Evolutionary conservation across 2,888 invertebrate species (phyloP).

Genomic region (Nezara viridula): DNA sequence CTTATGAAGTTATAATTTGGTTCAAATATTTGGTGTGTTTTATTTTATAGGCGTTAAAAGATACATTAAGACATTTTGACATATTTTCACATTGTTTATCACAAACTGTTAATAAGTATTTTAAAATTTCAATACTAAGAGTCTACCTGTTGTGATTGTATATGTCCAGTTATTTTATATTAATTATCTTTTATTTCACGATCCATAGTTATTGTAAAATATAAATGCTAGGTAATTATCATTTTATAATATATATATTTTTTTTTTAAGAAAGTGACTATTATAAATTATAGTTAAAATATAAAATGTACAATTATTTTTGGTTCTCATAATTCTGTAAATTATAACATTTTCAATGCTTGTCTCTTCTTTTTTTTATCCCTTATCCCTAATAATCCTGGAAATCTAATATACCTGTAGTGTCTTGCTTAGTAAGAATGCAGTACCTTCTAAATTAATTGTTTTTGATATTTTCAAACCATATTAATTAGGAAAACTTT

Average conservation of each 20-base stretch:
- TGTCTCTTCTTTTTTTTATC: not conserved
- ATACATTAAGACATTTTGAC: not conserved
- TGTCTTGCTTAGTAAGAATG: no score
- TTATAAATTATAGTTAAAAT: conserved; percentile 46
- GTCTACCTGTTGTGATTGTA: conserved; percentile 33
- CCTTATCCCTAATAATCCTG: not conserved
- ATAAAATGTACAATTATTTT: conserved; percentile 36
- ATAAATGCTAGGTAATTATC: conserved; percentile 43
- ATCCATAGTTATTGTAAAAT: conserved; percentile 22
- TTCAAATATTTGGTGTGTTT: conserved; percentile 25
- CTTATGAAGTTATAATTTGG: conserved; percentile 34
- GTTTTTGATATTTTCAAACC: no score
- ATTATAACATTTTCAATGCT: conserved; percentile 48
- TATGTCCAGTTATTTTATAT: conserved; percentile 38
- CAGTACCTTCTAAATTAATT: no score
- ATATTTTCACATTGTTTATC: conserved; percentile 16
- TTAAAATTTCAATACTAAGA: conserved; percentile 12
- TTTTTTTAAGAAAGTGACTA: conserved; percentile 30
- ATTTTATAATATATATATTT: conserved; percentile 22
- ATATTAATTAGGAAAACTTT: no score
- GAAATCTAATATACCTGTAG: not conserved
- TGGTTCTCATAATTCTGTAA: conserved; percentile 27
- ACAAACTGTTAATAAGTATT: not conserved
- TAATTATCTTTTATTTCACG: conserved; percentile 22
- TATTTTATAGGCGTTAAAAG: not conserved